Base-by-base conservation (phyloP, 2,888 invertebrate species). In the Spatulosminthurus flaviceps region DNA sequence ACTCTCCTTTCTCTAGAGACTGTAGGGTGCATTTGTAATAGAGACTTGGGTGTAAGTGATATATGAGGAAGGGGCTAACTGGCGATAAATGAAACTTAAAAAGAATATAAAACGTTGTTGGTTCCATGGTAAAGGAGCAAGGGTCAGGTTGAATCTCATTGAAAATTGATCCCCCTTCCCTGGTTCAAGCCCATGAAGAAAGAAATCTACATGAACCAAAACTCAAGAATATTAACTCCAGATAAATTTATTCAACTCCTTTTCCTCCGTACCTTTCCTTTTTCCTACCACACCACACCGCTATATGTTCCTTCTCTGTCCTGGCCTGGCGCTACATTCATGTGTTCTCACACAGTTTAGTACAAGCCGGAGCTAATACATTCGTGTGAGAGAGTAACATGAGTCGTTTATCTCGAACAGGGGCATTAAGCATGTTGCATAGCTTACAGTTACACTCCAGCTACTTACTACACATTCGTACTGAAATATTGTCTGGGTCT, bases 11-110 rank as follows among this genome's bases (percentile, higher is more conserved):
- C 51, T 26, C 34, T 34, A 21, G 66, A 42, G 75, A 76, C 64
- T 41, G 22, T 64, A 82, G 82, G 82, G 82, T 82, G 82, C 82
- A 82, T 82, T 80, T 79, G 80, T 82, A 82, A 82, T 82, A 74
- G 80, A 67, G 76, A 79, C 70, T 73, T 77, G n/a, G n/a, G 77
- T 77, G 71, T 26, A 21, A 72, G 43, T 60, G 74, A 74, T 74
- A 26, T 74, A 79, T 79, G 75, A 79, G 34, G 29, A 75, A 78
- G 79, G 81, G 79, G 73, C 77, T 60, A 67, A 79, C 72, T 73
- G 29, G 66, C 79, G 79, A 81, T 81, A 81, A 81, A 81, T 81
- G 81, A 81, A 81, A 78, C 81, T 66, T 51, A 81, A 76, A 75
- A 79, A 78, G 74, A 51, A 74, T 74, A 74, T 74, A 74, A 61